A percentile compares a stretch with the other conserved stretches of the same genome.
These are phyloP conservation scores for Hydrolagus colliei DNA, from an alignment of 2,797 vertebrate species.

Conservation along the genomic window DNA sequence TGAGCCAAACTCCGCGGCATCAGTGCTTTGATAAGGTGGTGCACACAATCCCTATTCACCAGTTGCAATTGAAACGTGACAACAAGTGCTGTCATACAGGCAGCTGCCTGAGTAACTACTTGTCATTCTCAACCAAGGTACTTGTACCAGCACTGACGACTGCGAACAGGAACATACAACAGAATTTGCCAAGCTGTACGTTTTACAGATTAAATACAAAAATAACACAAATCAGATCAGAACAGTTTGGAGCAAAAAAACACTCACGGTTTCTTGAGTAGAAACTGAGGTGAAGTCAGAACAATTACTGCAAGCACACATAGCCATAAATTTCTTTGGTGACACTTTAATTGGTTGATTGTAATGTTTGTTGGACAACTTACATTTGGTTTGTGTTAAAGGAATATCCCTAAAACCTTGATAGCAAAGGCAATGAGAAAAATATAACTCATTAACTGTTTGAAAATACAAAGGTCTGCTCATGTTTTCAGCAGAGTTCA, in stretches of 20 bases:
- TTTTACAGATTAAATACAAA: background rate
- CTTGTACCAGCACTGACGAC: background rate
- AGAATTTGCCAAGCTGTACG: background rate
- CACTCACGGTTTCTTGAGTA: slow-evolving; percentile 11
- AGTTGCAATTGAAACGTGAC: background rate
- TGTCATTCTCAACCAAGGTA: background rate
- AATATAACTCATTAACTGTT: slow-evolving; percentile 18
- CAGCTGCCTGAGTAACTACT: background rate
- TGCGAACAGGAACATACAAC: slow-evolving; percentile 9
- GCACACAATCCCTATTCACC: background rate
- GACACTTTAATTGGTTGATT: slow-evolving; percentile 21
- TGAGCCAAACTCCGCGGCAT: background rate
- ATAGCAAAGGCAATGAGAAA: background rate
- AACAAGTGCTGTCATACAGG: background rate
- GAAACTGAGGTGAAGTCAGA: slow-evolving; percentile 12
- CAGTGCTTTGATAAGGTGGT: background rate
- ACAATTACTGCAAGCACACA: slow-evolving; percentile 18
- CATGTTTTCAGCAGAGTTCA: slow-evolving; percentile 34
- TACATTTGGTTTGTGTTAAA: slow-evolving; percentile 30
- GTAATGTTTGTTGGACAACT: slow-evolving; percentile 18
- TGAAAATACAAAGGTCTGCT: slow-evolving; percentile 23
- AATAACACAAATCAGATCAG: background rate
- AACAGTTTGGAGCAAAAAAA: background rate
- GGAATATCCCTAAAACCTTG: background rate
- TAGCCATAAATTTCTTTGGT: slow-evolving; percentile 23